phyloP scores from a whole-genome alignment of 2,888 invertebrate genomes.

The Melipona bicolor region DNA sequence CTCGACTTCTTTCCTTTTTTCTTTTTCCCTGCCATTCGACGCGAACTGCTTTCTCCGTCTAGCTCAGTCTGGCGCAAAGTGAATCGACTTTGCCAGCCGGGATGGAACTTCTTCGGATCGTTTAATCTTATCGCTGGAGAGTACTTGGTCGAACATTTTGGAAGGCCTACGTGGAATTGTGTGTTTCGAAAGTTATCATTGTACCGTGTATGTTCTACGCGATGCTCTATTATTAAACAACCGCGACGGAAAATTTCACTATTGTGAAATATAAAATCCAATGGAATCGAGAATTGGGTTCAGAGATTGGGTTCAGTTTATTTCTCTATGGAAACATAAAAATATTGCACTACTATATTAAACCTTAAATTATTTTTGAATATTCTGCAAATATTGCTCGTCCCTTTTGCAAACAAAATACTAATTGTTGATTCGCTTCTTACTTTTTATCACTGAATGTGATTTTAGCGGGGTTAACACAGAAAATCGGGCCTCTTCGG shows the following conservation, averaged over 20 bases:
- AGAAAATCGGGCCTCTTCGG: too few relatives aligned
- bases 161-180: background rate
- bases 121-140: constrained; percentile 6
- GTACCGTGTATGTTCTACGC: background rate
- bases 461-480: too few relatives aligned
- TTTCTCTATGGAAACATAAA: background rate
- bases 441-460: too few relatives aligned
- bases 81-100: constrained; percentile 11
- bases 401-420: too few relatives aligned
- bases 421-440: too few relatives aligned
- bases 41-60: background rate
- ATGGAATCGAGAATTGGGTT: background rate
- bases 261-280: background rate
- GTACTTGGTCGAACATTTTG: background rate
- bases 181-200: too few relatives aligned
- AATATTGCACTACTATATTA: background rate
- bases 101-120: constrained; percentile 21
- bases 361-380: too few relatives aligned
- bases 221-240: background rate
- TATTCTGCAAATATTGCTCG: too few relatives aligned
- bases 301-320: background rate
- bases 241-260: background rate
- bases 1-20: constrained; percentile 32
- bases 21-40: constrained; percentile 32
- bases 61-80: background rate